Evolutionary conservation across 2,113 vertebrate genomes (phyloP).

Genomic region (Rallus limicola): DNA sequence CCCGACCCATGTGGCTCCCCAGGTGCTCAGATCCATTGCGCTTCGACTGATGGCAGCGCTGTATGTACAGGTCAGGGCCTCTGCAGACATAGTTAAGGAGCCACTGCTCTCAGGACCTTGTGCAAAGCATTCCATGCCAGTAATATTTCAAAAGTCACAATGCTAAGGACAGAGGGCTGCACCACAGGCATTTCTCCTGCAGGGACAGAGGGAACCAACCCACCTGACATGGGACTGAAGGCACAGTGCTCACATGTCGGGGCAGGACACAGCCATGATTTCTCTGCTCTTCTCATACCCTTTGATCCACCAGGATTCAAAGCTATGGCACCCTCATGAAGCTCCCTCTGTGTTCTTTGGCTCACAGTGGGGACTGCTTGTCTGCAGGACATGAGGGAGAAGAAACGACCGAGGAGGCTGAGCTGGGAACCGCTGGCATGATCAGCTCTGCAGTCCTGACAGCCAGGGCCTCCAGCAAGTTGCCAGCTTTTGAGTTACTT

Average conservation of each 20-base stretch:
- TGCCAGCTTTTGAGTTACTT: not conserved
- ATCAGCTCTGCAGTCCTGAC: not conserved
- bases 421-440: not conserved
- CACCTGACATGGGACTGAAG: not conserved
- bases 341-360: not conserved
- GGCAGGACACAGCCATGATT: not conserved
- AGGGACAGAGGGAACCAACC: not conserved
- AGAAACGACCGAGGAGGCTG: not conserved
- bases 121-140: not conserved
- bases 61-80: not conserved
- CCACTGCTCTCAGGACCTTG: not conserved
- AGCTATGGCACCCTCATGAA: not conserved
- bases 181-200: fast-evolving
- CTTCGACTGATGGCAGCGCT: not conserved
- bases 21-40: not conserved
- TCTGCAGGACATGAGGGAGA: not conserved
- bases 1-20: not conserved
- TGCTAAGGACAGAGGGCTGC: not conserved
- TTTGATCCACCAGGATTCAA: not conserved
- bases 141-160: not conserved
- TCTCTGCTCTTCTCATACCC: not conserved
- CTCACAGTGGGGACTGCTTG: not conserved
- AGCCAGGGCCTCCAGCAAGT: not conserved
- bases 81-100: not conserved
- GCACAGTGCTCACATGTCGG: not conserved